Evolutionary conservation across 2,113 vertebrate genomes (phyloP).

Genomic region (Protobothrops flavoviridis): DNA sequence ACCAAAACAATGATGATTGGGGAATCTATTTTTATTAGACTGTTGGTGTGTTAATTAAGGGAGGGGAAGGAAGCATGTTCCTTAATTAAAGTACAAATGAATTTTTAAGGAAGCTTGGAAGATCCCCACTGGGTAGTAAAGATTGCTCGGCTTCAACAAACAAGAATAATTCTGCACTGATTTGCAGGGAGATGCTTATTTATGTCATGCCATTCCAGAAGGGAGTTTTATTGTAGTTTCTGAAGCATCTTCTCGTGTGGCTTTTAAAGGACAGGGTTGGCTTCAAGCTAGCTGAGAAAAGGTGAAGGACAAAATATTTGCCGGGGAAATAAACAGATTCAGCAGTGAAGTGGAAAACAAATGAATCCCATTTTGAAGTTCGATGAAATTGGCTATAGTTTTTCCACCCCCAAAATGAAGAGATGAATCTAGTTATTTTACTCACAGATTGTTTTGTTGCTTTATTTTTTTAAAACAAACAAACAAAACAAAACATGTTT

Average conservation of each 20-base stretch:
- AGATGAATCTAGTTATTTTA: not conserved
- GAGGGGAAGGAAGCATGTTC: conserved; percentile 41
- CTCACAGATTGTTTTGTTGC: accelerated
- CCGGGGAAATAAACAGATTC: not conserved
- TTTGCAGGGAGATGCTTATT: conserved; percentile 29
- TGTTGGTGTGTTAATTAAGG: conserved; percentile 57
- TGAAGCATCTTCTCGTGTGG: not conserved
- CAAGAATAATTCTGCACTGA: conserved; percentile 11
- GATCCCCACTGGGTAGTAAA: conserved; percentile 38
- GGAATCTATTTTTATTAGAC: conserved; percentile 41
- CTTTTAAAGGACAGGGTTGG: not conserved
- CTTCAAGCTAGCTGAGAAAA: not conserved
- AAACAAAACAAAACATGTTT: not conserved
- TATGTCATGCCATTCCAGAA: not conserved
- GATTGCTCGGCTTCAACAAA: conserved; percentile 29
- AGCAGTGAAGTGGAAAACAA: not conserved
- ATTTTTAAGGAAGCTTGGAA: conserved; percentile 47
- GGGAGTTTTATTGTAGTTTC: conserved; percentile 19
- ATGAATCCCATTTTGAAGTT: accelerated
- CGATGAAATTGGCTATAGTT: not conserved
- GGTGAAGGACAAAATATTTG: not conserved
- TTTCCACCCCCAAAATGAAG: not conserved
- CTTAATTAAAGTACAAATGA: conserved; percentile 68
- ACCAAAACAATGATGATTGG: conserved; percentile 26
- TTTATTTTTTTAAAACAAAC: not conserved